Percentiles rank a stretch among this genome's conserved stretches.
Evolutionary conservation across 1,140 invertebrate genomes (phyloP).

Genomic region (Latrodectus geometricus): DNA sequence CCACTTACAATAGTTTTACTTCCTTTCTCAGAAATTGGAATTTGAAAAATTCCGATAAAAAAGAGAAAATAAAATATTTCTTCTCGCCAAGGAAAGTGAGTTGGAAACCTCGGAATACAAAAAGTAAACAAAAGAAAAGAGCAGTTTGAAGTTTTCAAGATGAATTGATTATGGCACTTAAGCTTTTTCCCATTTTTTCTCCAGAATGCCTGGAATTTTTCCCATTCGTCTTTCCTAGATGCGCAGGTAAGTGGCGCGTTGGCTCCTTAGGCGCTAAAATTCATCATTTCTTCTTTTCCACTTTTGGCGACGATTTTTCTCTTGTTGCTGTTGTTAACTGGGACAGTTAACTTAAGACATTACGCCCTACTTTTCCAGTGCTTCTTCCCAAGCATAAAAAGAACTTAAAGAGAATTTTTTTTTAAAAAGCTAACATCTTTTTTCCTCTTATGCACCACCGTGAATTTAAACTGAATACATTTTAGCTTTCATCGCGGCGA

Average conservation of each 20-base stretch:
- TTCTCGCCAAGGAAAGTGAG: too few species aligned
- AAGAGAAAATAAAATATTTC: too few species aligned
- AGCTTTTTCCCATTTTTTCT: background rate
- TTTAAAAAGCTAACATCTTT: too few species aligned
- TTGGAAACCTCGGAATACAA: background rate
- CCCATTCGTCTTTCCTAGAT: background rate
- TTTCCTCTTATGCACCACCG: too few species aligned
- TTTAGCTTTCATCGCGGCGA: too few species aligned
- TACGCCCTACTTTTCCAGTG: too few species aligned
- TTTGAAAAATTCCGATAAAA: too few species aligned
- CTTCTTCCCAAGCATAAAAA: too few species aligned
- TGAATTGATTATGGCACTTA: slow-evolving; percentile 34
- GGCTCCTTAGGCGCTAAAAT: background rate
- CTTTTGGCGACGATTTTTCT: background rate
- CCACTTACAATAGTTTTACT: too few species aligned
- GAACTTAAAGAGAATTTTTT: too few species aligned
- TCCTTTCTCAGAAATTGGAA: too few species aligned
- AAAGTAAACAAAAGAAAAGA: slow-evolving; percentile 28
- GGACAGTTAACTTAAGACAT: background rate
- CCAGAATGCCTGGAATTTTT: slow-evolving; percentile 7
- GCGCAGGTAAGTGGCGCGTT: background rate
- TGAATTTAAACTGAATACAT: too few species aligned
- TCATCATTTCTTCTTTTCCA: slow-evolving; percentile 9
- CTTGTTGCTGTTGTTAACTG: background rate
- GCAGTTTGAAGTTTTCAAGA: slow-evolving; percentile 27